phyloP scores from a whole-genome alignment of 2,113 vertebrate species.

The Hiodon tergisus region DNA sequence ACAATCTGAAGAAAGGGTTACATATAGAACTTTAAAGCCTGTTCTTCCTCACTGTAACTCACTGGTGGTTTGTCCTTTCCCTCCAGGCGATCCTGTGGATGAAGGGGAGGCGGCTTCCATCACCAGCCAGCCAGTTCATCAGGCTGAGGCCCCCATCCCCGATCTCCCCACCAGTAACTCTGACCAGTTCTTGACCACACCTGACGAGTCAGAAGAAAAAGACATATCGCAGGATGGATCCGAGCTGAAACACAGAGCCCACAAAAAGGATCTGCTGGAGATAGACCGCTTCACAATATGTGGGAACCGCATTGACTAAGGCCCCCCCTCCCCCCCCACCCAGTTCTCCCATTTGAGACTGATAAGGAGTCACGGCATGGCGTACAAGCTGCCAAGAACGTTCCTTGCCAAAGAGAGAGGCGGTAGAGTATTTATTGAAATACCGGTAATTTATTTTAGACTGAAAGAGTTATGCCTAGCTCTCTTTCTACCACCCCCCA shows the following conservation, averaged over 20 bases:
- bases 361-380: conserved; percentile 48
- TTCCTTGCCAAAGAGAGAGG: conserved; percentile 52
- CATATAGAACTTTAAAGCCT: too few species aligned
- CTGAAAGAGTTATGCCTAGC: conserved; percentile 50
- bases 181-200: conserved; percentile 88
- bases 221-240: conserved; percentile 77
- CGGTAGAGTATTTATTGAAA: conserved; percentile 78
- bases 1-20: too few species aligned
- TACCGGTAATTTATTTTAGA: conserved; percentile 71
- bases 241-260: conserved; percentile 72
- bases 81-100: conserved; percentile 59
- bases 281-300: conserved; percentile 98
- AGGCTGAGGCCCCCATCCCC: conserved; percentile 60
- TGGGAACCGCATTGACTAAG: conserved; percentile 93
- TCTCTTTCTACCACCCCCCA: conserved; percentile 21
- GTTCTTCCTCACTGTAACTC: neutral
- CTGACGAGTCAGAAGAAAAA: conserved; percentile 81
- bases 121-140: conserved; percentile 61
- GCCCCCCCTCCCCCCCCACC: neutral
- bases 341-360: conserved; percentile 22
- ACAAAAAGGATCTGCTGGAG: conserved; percentile 91
- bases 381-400: conserved; percentile 36
- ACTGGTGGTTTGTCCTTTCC: conserved; percentile 8
- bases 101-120: conserved; percentile 66
- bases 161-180: conserved; percentile 80